Evolutionary conservation across 2,113 vertebrate genomes (phyloP).

Genomic region (Clarias gariepinus): DNA sequence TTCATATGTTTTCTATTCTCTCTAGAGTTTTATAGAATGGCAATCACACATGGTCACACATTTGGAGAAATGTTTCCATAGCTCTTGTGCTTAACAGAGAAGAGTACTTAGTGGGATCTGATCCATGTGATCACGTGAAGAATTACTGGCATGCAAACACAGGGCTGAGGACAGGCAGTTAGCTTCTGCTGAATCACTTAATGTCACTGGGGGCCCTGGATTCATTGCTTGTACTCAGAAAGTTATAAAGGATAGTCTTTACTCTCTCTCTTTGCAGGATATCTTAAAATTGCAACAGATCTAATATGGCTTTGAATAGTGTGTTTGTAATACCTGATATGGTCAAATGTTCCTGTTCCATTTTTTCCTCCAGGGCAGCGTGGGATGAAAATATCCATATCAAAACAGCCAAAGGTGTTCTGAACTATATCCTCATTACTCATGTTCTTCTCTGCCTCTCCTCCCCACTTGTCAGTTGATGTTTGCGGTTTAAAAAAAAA

Average conservation of each 20-base stretch:
- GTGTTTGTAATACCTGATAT: not conserved
- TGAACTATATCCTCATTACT: not conserved
- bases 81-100: constrained; percentile 38
- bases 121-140: constrained; percentile 69
- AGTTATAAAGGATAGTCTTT: not conserved
- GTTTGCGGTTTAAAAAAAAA: not conserved
- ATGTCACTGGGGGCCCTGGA: constrained; percentile 50
- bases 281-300: not conserved
- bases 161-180: constrained; percentile 62
- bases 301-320: not conserved
- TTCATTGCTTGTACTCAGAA: not conserved
- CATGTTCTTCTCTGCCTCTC: not conserved
- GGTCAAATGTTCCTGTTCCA: not conserved
- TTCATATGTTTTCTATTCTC: not conserved
- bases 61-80: constrained; percentile 57
- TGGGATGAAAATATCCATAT: not conserved
- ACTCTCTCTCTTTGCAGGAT: not conserved
- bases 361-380: not conserved
- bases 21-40: constrained; percentile 44
- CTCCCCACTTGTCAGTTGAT: not conserved
- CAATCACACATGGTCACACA: constrained; percentile 52
- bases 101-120: constrained; percentile 65
- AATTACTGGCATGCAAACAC: constrained; percentile 62
- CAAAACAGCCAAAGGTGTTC: not conserved
- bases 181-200: constrained; percentile 72